phyloP scores from a whole-genome alignment of 1,140 invertebrate species.

The Eueides isabella region DNA sequence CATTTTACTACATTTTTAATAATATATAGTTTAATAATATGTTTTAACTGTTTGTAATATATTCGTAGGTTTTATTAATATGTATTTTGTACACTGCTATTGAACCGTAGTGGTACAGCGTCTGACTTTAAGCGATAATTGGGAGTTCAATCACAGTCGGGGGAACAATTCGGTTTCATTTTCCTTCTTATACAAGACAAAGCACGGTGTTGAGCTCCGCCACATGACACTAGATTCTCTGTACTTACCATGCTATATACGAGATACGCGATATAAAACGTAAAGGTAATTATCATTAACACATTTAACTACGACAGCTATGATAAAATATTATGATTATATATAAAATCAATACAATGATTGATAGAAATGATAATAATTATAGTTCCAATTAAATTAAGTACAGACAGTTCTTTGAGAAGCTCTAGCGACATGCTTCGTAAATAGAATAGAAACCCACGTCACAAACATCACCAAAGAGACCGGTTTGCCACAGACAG shows the following conservation, averaged over 20 bases:
- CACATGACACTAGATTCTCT: not conserved
- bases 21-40: not conserved
- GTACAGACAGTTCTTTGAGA: not conserved
- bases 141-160: not conserved
- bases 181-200: not conserved
- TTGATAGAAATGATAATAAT: not conserved
- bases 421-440: not conserved
- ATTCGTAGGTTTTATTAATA: not conserved
- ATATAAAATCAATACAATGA: not conserved
- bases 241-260: not conserved
- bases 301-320: not conserved
- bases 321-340: not conserved
- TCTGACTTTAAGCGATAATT: not conserved
- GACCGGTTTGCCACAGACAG: constrained; percentile 63
- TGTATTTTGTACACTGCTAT: not conserved
- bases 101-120: no score
- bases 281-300: not conserved
- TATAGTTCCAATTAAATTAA: not conserved
- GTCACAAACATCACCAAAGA: constrained; percentile 70
- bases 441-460: constrained; percentile 38
- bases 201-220: not conserved
- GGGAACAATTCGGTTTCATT: not conserved
- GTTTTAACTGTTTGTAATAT: no score
- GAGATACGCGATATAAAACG: not conserved
- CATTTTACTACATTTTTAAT: not conserved